Evolutionary conservation across 2,113 vertebrate species (phyloP).

Genomic region (Entelurus aequoreus): DNA sequence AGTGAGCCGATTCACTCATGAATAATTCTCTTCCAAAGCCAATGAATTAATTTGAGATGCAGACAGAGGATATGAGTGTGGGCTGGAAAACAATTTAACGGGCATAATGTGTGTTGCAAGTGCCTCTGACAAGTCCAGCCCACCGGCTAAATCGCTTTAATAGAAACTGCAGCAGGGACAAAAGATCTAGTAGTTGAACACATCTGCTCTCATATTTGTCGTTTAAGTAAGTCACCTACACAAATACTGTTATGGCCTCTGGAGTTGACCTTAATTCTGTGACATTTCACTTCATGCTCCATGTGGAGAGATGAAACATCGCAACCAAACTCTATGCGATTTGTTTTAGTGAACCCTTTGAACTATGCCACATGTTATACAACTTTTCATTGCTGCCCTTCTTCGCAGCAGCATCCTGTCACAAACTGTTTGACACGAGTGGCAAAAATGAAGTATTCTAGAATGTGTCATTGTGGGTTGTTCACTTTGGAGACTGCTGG

Average conservation of each 20-base stretch:
- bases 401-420: too few species aligned
- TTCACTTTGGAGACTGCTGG: too few species aligned
- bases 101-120: constrained; percentile 46
- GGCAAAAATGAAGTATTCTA: too few species aligned
- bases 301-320: constrained; percentile 12
- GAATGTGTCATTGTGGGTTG: too few species aligned
- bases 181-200: constrained; percentile 25
- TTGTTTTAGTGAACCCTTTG: constrained; percentile 13
- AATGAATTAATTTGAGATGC: constrained; percentile 61
- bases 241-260: constrained; percentile 25
- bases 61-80: constrained; percentile 44
- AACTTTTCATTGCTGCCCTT: background rate
- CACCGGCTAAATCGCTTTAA: constrained; percentile 29
- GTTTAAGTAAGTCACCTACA: constrained; percentile 10
- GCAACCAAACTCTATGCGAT: constrained; percentile 17
- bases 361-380: constrained; percentile 28
- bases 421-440: too few species aligned
- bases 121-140: constrained; percentile 40
- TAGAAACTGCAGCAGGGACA: constrained; percentile 14
- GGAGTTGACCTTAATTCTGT: constrained; percentile 44
- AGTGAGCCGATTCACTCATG: constrained; percentile 67
- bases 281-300: constrained; percentile 28
- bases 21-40: constrained; percentile 68
- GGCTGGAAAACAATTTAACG: constrained; percentile 51
- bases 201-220: constrained; percentile 31